These are phyloP conservation scores for Acanthosepion lycidas DNA, from an alignment of 2,888 invertebrate genomes.

Conservation along the genomic window DNA sequence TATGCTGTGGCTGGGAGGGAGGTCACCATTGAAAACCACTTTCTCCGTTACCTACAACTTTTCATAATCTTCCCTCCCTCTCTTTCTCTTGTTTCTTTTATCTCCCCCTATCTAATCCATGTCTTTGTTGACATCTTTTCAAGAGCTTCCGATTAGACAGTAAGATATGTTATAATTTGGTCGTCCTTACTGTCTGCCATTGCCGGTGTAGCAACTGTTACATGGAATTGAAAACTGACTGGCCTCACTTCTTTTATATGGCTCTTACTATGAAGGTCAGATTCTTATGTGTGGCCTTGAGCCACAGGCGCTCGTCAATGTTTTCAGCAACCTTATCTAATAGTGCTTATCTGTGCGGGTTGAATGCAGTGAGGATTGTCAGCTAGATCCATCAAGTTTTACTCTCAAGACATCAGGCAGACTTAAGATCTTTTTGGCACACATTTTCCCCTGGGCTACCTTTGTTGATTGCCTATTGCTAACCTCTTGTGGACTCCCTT, in stretches of 20 bases:
- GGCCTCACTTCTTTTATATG: neutral
- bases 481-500: conserved; percentile 35
- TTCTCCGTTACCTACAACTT: neutral
- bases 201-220: neutral
- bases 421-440: conserved; percentile 47
- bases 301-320: conserved; percentile 41
- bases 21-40: neutral
- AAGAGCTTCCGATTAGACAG: neutral
- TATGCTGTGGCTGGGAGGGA: neutral
- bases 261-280: neutral
- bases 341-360: conserved; percentile 33
- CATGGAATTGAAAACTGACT: neutral
- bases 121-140: neutral
- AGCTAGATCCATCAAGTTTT: conserved; percentile 44
- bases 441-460: conserved; percentile 40
- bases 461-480: conserved; percentile 42
- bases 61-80: neutral
- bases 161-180: neutral
- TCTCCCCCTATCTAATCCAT: neutral
- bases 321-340: conserved; percentile 43
- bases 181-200: neutral
- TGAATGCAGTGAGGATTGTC: conserved; percentile 41
- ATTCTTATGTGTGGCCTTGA: conserved; percentile 41
- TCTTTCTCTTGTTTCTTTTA: neutral
- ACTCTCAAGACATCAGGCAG: conserved; percentile 36